Percentiles rank a stretch among this genome's conserved stretches.
Evolutionary conservation across 2,888 invertebrate genomes (phyloP).

Genomic region (Ischnus inquisitorius): DNA sequence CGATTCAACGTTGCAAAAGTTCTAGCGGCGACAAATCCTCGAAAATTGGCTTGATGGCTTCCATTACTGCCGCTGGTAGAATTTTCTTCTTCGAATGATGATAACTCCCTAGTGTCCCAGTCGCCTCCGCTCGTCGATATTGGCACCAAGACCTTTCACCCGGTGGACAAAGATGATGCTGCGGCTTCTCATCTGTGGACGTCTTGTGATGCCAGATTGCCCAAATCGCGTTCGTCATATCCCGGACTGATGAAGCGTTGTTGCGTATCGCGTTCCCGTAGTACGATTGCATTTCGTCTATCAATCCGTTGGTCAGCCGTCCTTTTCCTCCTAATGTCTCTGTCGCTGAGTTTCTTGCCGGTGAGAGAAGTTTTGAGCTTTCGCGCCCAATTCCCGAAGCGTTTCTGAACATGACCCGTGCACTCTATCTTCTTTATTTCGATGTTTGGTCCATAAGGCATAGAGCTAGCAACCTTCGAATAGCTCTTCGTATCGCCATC

Average conservation of each 20-base stretch:
- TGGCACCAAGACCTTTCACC: too few species aligned
- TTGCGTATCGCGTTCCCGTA: too few species aligned
- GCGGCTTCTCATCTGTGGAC: too few species aligned
- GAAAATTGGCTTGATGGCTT: conserved; percentile 18
- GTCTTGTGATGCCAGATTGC: too few species aligned
- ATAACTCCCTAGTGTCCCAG: conserved; percentile 17
- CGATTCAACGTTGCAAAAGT: conserved; percentile 35
- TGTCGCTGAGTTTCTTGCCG: too few species aligned
- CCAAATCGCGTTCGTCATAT: too few species aligned
- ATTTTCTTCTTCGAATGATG: conserved; percentile 7
- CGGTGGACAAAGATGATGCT: too few species aligned
- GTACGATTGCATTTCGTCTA: too few species aligned
- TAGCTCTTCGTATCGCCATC: conserved; percentile 59
- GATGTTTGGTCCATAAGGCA: conserved; percentile 30
- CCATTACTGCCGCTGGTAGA: conserved; percentile 10
- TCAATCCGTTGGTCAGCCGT: too few species aligned
- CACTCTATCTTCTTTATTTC: conserved; percentile 46
- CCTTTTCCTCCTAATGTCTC: too few species aligned
- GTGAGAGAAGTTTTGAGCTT: conserved; percentile 27
- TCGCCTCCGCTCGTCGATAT: conserved; percentile 17
- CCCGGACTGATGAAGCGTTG: too few species aligned
- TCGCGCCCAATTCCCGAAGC: conserved; percentile 46
- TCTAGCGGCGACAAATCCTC: conserved; percentile 23
- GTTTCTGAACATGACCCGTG: conserved; percentile 56
- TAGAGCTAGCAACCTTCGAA: conserved; percentile 22